Conservation (phyloP, 2,888 invertebrate genomes). For the Aleiodes leptofemur region DNA sequence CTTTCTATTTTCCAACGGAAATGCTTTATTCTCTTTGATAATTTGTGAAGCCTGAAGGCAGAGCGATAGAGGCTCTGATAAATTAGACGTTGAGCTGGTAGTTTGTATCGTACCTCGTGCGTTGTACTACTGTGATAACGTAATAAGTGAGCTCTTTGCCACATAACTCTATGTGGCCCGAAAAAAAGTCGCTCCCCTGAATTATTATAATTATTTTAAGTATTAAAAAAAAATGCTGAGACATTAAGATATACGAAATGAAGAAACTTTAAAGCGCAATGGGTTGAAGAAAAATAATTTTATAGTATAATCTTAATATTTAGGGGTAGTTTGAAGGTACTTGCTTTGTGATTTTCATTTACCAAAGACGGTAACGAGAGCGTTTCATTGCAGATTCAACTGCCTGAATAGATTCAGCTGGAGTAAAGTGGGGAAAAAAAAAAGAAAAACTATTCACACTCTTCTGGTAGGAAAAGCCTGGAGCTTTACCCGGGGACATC, state of each 20-base stretch:
- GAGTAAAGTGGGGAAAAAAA: background rate
- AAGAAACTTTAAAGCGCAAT: too few relatives aligned
- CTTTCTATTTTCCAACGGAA: background rate
- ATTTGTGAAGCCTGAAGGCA: background rate
- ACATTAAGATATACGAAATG: too few relatives aligned
- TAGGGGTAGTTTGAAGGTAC: too few relatives aligned
- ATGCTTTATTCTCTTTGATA: background rate
- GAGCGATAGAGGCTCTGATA: background rate
- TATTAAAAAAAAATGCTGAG: too few relatives aligned
- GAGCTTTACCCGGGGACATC: conserved; percentile 26
- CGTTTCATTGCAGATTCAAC: conserved; percentile 36
- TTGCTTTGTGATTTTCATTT: background rate
- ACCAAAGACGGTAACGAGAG: conserved; percentile 8
- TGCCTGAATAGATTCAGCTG: conserved; percentile 2
- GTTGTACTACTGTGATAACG: conserved; percentile 27
- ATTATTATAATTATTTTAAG: too few relatives aligned
- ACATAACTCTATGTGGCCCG: background rate
- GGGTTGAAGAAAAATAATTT: too few relatives aligned
- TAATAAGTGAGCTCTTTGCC: conserved; percentile 15
- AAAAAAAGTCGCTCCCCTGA: too few relatives aligned
- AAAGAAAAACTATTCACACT: conserved; percentile 5
- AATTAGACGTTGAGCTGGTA: conserved; percentile 17
- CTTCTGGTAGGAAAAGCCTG: background rate
- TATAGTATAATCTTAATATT: too few relatives aligned
- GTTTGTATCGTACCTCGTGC: background rate